phyloP scores from a whole-genome alignment of 2,113 vertebrate genomes.

The Podocnemis expansa region DNA sequence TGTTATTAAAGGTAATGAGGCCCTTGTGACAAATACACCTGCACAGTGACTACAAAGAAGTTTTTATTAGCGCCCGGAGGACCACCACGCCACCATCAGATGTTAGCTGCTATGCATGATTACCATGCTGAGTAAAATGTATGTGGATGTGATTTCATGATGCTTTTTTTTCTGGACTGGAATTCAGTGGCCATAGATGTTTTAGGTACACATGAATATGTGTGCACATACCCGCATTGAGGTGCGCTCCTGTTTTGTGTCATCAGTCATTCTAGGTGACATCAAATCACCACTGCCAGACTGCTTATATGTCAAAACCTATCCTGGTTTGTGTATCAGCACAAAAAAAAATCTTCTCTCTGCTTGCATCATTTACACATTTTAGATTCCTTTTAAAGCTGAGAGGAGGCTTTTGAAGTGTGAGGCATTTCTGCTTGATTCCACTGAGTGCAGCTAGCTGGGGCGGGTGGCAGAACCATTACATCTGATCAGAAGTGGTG shows the following conservation, averaged over 20 bases:
- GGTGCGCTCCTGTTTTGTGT: not conserved
- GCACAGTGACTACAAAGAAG: accelerated
- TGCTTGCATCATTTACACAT: not conserved
- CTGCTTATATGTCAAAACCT: not conserved
- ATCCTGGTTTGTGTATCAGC: not conserved
- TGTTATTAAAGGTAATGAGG: constrained; percentile 66
- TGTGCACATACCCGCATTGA: not conserved
- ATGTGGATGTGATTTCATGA: not conserved
- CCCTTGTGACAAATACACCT: not conserved
- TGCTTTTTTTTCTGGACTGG: not conserved
- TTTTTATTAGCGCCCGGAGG: accelerated
- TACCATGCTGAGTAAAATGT: not conserved
- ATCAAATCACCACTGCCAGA: not conserved
- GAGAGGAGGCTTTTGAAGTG: not conserved
- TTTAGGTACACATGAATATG: not conserved
- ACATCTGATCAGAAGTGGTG: not conserved
- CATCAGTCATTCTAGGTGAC: not conserved
- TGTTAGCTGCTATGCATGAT: not conserved
- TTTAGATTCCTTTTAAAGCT: not conserved
- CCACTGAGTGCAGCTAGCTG: not conserved
- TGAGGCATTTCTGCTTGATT: not conserved
- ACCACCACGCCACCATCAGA: not conserved
- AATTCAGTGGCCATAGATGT: not conserved
- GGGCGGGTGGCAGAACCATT: not conserved
- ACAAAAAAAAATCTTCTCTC: not conserved